Conservation (phyloP, 2,113 vertebrate genomes). For the Bothrops jararaca region DNA sequence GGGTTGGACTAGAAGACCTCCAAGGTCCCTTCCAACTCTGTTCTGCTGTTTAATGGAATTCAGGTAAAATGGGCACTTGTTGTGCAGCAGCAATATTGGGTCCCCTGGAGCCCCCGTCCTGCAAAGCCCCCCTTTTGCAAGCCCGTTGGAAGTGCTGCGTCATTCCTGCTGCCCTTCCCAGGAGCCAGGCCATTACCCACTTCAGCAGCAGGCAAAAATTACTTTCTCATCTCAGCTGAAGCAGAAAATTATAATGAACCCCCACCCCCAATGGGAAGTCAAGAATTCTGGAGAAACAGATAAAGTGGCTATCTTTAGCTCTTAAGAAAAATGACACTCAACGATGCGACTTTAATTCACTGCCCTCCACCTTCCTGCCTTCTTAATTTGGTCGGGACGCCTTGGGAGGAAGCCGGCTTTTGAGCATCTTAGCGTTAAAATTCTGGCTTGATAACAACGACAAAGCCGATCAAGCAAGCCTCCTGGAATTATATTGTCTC, state of each 20-base stretch:
- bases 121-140: conserved; percentile 42
- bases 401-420: conserved; percentile 3
- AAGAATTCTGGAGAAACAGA: conserved; percentile 52
- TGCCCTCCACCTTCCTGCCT: conserved; percentile 31
- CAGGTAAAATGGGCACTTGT: not conserved
- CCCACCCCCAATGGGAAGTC: conserved; percentile 47
- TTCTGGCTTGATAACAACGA: conserved; percentile 41
- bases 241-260: conserved; percentile 65
- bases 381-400: conserved; percentile 28
- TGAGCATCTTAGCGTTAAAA: conserved; percentile 34
- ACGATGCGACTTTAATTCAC: conserved; percentile 51
- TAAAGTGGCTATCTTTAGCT: conserved; percentile 62
- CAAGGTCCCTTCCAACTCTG: too few species aligned
- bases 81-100: too few species aligned
- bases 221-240: conserved; percentile 65
- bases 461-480: not conserved
- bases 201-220: conserved; percentile 54
- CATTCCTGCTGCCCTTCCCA: conserved; percentile 51
- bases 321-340: conserved; percentile 63
- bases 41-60: not conserved
- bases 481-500: not conserved
- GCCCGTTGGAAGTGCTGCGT: conserved; percentile 53
- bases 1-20: too few species aligned
- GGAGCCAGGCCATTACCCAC: conserved; percentile 56
- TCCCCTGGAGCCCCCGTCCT: not conserved